A percentile compares a stretch with the other conserved stretches of the same genome.
Evolutionary conservation across 2,113 vertebrate species (phyloP).

Genomic region (Dromas ardeola): DNA sequence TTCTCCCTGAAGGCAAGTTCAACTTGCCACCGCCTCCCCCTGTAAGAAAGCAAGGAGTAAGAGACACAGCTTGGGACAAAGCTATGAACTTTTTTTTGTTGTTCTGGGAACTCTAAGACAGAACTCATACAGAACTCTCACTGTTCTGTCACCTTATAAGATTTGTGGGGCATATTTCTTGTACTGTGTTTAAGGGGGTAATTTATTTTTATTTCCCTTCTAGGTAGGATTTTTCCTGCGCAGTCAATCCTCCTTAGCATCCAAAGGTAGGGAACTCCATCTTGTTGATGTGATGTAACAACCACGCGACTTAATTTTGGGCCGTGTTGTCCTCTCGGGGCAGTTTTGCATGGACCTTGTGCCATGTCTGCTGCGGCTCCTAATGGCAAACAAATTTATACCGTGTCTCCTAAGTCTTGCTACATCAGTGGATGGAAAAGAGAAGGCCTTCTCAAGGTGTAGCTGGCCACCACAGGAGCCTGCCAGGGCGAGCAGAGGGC

Average conservation of each 20-base stretch:
- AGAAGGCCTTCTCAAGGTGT: not conserved
- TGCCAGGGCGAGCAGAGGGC: not conserved
- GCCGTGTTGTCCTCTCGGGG: accelerated
- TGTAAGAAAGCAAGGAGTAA: not conserved
- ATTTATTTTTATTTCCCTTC: not conserved
- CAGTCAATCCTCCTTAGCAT: accelerated
- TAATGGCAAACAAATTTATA: not conserved
- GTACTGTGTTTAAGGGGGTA: not conserved
- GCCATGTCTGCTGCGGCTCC: not conserved
- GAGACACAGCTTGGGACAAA: not conserved
- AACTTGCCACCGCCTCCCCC: not conserved
- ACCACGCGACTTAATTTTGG: not conserved
- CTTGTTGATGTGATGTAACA: not conserved
- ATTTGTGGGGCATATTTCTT: not conserved
- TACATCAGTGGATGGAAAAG: accelerated
- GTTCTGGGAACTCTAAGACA: not conserved
- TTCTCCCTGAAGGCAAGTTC: not conserved
- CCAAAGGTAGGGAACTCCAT: not conserved
- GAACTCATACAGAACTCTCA: not conserved
- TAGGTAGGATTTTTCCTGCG: not conserved
- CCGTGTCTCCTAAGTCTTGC: accelerated
- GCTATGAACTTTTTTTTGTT: not conserved
- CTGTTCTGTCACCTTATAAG: not conserved
- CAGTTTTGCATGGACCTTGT: accelerated
- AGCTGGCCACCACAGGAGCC: accelerated